These are phyloP conservation scores for Scaptomyza reducta DNA, from an alignment of 2,888 invertebrate genomes.

Conservation along the genomic window DNA sequence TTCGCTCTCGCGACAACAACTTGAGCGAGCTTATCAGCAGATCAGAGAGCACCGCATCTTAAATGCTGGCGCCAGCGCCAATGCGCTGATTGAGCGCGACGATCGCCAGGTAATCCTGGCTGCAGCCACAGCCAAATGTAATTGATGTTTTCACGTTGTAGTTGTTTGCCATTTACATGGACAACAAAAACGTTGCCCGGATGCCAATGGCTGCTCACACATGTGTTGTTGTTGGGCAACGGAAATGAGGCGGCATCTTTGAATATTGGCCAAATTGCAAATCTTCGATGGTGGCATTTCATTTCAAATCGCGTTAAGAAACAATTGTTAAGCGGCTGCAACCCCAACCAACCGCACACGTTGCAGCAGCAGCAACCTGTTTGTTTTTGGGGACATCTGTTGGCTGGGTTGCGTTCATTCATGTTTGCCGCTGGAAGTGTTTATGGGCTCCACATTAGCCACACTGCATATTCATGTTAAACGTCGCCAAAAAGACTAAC, in stretches of 20 bases:
- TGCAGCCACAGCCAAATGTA: slow-evolving; percentile 52
- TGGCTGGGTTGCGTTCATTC: slow-evolving; percentile 56
- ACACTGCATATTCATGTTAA: slow-evolving; percentile 83
- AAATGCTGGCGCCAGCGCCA: slow-evolving; percentile 84
- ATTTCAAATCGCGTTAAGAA: slow-evolving; percentile 77
- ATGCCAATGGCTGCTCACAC: slow-evolving; percentile 27
- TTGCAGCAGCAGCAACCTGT: slow-evolving; percentile 64
- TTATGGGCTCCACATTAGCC: slow-evolving; percentile 82
- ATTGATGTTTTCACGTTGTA: slow-evolving; percentile 79
- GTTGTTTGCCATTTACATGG: slow-evolving; percentile 74
- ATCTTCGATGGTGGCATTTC: slow-evolving; percentile 74
- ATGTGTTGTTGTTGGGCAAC: slow-evolving; percentile 44
- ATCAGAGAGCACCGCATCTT: slow-evolving; percentile 84
- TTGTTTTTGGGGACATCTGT: slow-evolving; percentile 58
- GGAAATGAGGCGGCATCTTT: slow-evolving; percentile 71
- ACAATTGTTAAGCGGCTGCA: slow-evolving; percentile 70
- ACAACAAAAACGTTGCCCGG: slow-evolving; percentile 33
- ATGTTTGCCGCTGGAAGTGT: slow-evolving; percentile 81
- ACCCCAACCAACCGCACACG: slow-evolving; percentile 61
- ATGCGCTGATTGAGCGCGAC: slow-evolving; percentile 82
- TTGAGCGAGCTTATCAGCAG: slow-evolving; percentile 82
- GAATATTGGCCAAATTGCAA: slow-evolving; percentile 57
- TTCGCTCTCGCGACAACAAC: slow-evolving; percentile 23
- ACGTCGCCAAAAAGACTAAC: slow-evolving; percentile 76
- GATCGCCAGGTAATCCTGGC: slow-evolving; percentile 70